A percentile compares a stretch with the other conserved stretches of the same genome.
Conservation (phyloP, 1,140 invertebrate genomes). For the Piezodorus guildinii region DNA sequence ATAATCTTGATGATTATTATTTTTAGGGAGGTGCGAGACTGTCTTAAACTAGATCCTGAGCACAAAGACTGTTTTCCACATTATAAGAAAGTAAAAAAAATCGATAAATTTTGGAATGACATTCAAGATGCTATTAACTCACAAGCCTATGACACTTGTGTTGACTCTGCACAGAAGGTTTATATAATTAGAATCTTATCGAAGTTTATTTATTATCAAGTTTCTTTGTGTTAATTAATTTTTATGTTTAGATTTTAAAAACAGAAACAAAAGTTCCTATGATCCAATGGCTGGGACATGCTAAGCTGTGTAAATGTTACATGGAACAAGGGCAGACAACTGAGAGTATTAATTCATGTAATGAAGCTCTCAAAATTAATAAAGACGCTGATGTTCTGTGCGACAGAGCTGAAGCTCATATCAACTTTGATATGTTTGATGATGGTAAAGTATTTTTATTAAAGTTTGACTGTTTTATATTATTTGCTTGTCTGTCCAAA, state of each 20-base stretch:
- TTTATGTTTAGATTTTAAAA: constrained; percentile 40
- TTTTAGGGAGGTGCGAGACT: constrained; percentile 83
- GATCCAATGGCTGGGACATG: constrained; percentile 61
- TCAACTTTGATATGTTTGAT: constrained; percentile 82
- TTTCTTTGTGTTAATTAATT: background rate
- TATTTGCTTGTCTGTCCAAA: constrained; percentile 16
- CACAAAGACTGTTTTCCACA: constrained; percentile 91
- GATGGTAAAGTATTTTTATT: constrained; percentile 51
- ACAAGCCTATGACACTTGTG: constrained; percentile 63
- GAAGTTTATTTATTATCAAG: background rate
- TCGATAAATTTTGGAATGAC: constrained; percentile 74
- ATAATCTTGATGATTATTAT: constrained; percentile 18
- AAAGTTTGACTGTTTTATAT: background rate
- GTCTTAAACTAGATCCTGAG: constrained; percentile 94
- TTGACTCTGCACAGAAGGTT: constrained; percentile 55
- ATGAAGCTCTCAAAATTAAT: constrained; percentile 63
- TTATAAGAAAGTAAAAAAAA: constrained; percentile 94
- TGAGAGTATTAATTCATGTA: constrained; percentile 62
- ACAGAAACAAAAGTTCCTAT: constrained; percentile 56
- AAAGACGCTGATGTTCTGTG: constrained; percentile 70
- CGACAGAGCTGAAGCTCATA: constrained; percentile 85
- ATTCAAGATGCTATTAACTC: constrained; percentile 56
- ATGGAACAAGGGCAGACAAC: constrained; percentile 52
- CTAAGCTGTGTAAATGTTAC: constrained; percentile 62
- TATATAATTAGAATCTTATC: background rate